phyloP scores from a whole-genome alignment of 2,797 vertebrate species.

The Sebastes steindachneri region DNA sequence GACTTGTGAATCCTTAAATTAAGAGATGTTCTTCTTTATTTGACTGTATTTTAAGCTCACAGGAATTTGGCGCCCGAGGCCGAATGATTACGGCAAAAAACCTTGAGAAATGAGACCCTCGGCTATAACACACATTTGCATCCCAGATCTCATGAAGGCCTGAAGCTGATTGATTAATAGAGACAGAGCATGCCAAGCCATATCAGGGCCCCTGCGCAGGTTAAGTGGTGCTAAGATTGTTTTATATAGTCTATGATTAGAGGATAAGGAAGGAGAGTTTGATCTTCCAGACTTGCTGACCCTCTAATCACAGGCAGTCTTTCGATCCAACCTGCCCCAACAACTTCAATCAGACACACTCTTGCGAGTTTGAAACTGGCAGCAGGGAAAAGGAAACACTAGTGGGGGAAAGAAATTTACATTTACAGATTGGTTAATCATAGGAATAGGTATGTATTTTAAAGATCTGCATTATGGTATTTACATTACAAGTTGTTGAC shows the following conservation, averaged over 20 bases:
- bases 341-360: constrained; percentile 81
- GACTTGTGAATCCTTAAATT: constrained; percentile 6
- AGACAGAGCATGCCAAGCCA: constrained; percentile 86
- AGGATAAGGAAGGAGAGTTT: constrained; percentile 80
- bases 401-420: background rate
- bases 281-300: constrained; percentile 79
- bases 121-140: constrained; percentile 78
- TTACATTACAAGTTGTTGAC: background rate
- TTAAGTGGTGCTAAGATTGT: constrained; percentile 89
- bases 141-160: constrained; percentile 71
- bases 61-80: constrained; percentile 17
- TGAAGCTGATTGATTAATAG: constrained; percentile 87
- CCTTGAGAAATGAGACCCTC: constrained; percentile 42
- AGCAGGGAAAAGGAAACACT: constrained; percentile 44
- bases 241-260: constrained; percentile 86
- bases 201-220: constrained; percentile 82
- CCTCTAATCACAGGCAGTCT: constrained; percentile 78
- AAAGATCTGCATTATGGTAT: background rate
- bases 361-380: constrained; percentile 55
- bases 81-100: background rate
- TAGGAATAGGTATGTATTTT: constrained; percentile 2
- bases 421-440: constrained; percentile 3
- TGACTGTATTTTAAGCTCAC: constrained; percentile 16
- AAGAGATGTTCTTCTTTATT: background rate
- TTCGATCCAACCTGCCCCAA: constrained; percentile 80